Evolutionary conservation across 2,797 vertebrate genomes (phyloP), one percentile per base, ranked within the genome.

Genomic region (Toxotes lorentzi): DNA sequence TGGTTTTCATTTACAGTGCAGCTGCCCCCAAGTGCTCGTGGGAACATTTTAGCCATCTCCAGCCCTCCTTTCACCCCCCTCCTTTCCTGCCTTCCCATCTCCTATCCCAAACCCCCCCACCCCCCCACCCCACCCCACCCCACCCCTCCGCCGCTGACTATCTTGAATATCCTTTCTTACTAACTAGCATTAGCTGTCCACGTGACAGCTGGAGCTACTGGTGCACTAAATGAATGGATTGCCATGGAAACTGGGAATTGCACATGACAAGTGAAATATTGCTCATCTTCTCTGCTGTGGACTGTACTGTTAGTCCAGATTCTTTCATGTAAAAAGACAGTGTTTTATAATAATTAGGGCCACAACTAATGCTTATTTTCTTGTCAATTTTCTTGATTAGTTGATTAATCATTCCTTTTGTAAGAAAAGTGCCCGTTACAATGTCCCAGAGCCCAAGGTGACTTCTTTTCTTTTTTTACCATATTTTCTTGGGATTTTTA

Each of bases 1-100:
- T 90, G 92, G 91, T 94, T 94, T 94, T 94, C 90, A 84, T 85
- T 95, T 95, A 94, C 94, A 94, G 84, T 89, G 93, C 94, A 96
- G 94, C 93, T 94, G 90, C 91, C 92, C 81, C 65, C 21, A 54
- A 88, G 85, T 57, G 88, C 90, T 91, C 66, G 79, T 92, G 91
- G 88, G 93, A 93, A 93, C 87, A 92, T 93, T 91, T 92, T 45
- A 86, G 87, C 80, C 84, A 57, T 74, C 83, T 82, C 85, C 69
- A 56, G 65, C 56, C 63, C 73, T 82, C 71, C 83, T 16, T 50
- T 41, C 5, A 1, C 68, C 7, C 51, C 9, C 40, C 41, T 19
- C 35, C 7, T 0, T 35, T 9, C 35, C 35, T 35, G 8, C 35
- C 9, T 35, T 30, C 4, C 13, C 41, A 13, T 14, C 13, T 43